Evolutionary conservation across 2,888 invertebrate genomes (phyloP).

Genomic region (Sesamia inferens): DNA sequence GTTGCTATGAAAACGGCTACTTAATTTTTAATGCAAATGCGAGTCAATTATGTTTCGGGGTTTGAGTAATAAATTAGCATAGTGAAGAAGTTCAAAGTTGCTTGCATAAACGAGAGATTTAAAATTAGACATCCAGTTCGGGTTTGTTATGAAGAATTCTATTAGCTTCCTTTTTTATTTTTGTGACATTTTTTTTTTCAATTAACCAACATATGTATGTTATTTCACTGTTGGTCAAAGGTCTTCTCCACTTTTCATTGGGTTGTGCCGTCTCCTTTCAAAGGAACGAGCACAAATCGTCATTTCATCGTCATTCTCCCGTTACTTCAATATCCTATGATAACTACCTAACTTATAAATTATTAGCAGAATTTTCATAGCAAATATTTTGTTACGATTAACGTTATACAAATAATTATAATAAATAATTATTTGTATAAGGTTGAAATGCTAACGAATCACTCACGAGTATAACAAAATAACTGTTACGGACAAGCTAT

Average conservation of each 20-base stretch:
- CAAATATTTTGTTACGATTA: constrained; percentile 11
- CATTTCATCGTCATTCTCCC: neutral
- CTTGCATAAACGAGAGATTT: neutral
- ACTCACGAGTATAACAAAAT: constrained; percentile 38
- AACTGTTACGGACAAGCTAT: constrained; percentile 29
- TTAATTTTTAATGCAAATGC: constrained; percentile 23
- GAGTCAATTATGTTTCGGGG: neutral
- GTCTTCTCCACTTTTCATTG: neutral
- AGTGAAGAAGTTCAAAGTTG: neutral
- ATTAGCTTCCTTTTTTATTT: constrained; percentile 13
- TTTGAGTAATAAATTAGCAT: constrained; percentile 1
- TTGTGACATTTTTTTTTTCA: neutral
- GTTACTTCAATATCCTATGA: constrained; percentile 4
- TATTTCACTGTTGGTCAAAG: neutral
- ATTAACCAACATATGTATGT: too few relatives aligned
- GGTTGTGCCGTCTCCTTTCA: neutral
- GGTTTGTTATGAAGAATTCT: neutral
- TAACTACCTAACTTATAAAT: constrained; percentile 10
- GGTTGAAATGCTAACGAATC: constrained; percentile 23
- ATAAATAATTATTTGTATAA: too few relatives aligned
- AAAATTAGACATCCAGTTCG: neutral
- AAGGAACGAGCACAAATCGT: neutral
- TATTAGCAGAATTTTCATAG: constrained; percentile 16
- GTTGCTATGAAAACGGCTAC: constrained; percentile 23
- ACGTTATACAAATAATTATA: neutral